These are phyloP conservation scores for Andinoacara biseriatus DNA, from an alignment of 2,113 vertebrate genomes.

Conservation along the genomic window DNA sequence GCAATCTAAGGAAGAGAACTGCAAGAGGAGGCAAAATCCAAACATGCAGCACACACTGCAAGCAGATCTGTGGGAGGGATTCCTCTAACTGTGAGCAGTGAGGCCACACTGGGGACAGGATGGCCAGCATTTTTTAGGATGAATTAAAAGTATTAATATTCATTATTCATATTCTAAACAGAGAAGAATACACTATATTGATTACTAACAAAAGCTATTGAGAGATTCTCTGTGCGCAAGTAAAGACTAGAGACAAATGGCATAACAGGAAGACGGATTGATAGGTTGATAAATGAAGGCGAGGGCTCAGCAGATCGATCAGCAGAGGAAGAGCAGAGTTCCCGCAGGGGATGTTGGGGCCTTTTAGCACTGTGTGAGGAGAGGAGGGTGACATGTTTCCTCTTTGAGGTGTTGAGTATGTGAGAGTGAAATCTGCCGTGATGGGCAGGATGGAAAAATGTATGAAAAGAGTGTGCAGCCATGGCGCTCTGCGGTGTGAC, in stretches of 20 bases:
- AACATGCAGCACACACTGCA: constrained; percentile 24
- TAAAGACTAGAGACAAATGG: constrained; percentile 55
- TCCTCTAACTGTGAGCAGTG: constrained; percentile 6
- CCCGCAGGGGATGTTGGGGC: constrained; percentile 41
- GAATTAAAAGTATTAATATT: constrained; percentile 26
- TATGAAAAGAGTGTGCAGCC: constrained; percentile 48
- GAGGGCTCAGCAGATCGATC: constrained; percentile 67
- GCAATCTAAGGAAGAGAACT: constrained; percentile 62
- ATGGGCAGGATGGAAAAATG: constrained; percentile 48
- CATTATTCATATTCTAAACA: constrained; percentile 51
- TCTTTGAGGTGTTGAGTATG: constrained; percentile 47
- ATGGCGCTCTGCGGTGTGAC: constrained; percentile 60
- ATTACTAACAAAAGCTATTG: constrained; percentile 48
- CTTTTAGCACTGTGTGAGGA: constrained; percentile 66
- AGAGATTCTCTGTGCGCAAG: constrained; percentile 30
- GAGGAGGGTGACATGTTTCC: constrained; percentile 68
- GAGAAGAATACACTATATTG: constrained; percentile 33
- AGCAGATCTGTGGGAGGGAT: constrained; percentile 22
- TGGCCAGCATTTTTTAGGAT: constrained; percentile 14
- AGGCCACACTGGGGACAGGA: constrained; percentile 13
- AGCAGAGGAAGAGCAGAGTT: constrained; percentile 57
- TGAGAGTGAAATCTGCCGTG: constrained; percentile 25
- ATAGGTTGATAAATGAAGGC: constrained; percentile 61
- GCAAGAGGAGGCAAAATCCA: constrained; percentile 54
- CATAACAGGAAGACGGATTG: constrained; percentile 69